Conservation (phyloP, 1,140 invertebrate genomes). For the Drosophila biarmipes region DNA sequence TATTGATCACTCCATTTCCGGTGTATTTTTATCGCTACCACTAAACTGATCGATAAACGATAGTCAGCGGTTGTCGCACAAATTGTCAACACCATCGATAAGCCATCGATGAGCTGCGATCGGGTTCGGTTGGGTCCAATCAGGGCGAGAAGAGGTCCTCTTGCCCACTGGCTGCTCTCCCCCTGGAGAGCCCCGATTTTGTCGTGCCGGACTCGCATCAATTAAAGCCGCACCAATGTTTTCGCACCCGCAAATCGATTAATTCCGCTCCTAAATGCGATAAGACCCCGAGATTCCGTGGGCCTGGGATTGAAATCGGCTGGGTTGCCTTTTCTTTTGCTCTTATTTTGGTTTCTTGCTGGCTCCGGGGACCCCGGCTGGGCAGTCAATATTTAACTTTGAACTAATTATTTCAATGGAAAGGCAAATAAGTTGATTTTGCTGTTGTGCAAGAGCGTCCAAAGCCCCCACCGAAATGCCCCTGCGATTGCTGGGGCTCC, state of each 20-base stretch:
- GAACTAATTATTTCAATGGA: constrained; percentile 84
- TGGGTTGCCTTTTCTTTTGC: constrained; percentile 4
- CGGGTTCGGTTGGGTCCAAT: not conserved
- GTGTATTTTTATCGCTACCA: not conserved
- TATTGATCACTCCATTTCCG: no score
- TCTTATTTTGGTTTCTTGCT: not conserved
- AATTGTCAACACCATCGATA: constrained; percentile 67
- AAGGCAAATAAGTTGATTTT: constrained; percentile 81
- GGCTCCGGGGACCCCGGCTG: constrained; percentile 8
- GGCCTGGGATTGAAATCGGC: constrained; percentile 6
- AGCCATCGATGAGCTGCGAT: constrained; percentile 17
- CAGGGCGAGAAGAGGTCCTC: constrained; percentile 1
- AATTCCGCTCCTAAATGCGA: constrained; percentile 79
- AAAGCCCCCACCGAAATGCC: not conserved
- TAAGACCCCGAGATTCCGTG: constrained; percentile 49
- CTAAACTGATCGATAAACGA: constrained; percentile 25
- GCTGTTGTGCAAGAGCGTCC: constrained; percentile 35
- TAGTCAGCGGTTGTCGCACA: constrained; percentile 36
- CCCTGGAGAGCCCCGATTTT: constrained; percentile 13
- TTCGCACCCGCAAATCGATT: constrained; percentile 84
- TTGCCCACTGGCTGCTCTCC: not conserved
- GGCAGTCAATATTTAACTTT: constrained; percentile 82
- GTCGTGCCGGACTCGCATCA: constrained; percentile 73
- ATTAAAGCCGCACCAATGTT: constrained; percentile 84
- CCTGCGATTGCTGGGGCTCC: not conserved